A percentile compares a stretch with the other conserved stretches of the same genome.
Conservation (phyloP, 2,888 invertebrate genomes). For the Pollenia amentaria region DNA sequence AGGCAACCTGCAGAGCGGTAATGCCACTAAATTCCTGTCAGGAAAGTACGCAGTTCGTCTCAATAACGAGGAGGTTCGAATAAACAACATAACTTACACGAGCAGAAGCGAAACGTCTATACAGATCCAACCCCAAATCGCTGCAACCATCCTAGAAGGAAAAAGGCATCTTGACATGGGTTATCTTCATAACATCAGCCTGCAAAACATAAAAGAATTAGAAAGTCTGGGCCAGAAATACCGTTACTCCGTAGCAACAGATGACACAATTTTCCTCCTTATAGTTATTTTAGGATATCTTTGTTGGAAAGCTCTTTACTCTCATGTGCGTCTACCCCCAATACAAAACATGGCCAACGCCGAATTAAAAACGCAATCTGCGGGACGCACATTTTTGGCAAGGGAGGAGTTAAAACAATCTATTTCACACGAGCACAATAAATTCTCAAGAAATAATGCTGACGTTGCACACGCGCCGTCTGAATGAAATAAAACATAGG, state of each 20-base stretch:
- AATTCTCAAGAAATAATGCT: constrained; percentile 7
- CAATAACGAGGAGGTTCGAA: constrained; percentile 11
- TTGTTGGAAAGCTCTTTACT: neutral
- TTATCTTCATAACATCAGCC: constrained; percentile 13
- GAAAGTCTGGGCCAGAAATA: constrained; percentile 8
- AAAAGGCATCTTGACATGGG: constrained; percentile 28
- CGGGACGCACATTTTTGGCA: too few relatives aligned
- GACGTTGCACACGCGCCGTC: constrained; percentile 4
- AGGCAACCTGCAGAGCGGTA: constrained; percentile 21
- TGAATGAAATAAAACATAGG: neutral
- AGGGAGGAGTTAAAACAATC: neutral
- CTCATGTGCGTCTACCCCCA: neutral
- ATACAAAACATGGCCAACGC: neutral
- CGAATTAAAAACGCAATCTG: neutral
- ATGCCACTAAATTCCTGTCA: constrained; percentile 25
- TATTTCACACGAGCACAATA: constrained; percentile 1
- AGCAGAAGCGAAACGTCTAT: neutral
- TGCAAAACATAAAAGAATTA: constrained; percentile 22
- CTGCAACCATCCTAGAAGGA: constrained; percentile 12
- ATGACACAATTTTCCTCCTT: too few relatives aligned
- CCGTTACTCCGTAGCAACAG: neutral
- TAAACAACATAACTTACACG: constrained; percentile 1
- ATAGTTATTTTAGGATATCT: neutral
- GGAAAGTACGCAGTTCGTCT: constrained; percentile 19
- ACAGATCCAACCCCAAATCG: constrained; percentile 17